These are phyloP conservation scores for Xenopus petersii DNA, from an alignment of 2,797 vertebrate genomes.

Conservation along the genomic window DNA sequence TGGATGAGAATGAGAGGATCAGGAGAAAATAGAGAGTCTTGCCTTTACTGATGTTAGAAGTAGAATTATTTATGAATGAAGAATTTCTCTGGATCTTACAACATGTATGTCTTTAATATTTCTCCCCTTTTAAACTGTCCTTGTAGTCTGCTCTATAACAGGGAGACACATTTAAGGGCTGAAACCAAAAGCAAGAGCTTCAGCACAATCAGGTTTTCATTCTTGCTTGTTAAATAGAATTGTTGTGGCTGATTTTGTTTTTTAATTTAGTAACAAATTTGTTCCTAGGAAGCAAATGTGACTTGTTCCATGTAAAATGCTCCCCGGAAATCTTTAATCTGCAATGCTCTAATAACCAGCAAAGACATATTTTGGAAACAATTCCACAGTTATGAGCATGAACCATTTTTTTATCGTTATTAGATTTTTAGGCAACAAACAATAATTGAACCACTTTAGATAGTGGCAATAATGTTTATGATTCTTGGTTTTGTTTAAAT, in stretches of 20 bases:
- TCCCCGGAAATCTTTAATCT: slow-evolving; percentile 56
- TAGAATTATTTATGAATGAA: too few species aligned
- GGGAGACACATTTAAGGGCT: too few species aligned
- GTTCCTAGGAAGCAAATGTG: slow-evolving; percentile 33
- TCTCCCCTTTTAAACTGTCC: too few species aligned
- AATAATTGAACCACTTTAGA: too few species aligned
- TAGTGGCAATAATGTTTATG: slow-evolving; percentile 52
- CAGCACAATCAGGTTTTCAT: slow-evolving; percentile 3
- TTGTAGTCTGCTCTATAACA: too few species aligned
- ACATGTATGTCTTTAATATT: too few species aligned
- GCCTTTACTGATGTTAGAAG: too few species aligned
- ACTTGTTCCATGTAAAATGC: slow-evolving; percentile 32
- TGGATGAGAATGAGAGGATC: too few species aligned
- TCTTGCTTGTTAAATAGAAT: slow-evolving; percentile 2
- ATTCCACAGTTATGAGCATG: slow-evolving; percentile 49
- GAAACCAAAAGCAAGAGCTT: neutral
- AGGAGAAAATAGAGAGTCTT: too few species aligned
- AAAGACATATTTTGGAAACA: slow-evolving; percentile 50
- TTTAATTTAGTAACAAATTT: slow-evolving; percentile 6
- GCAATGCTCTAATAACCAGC: slow-evolving; percentile 52
- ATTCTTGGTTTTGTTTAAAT: slow-evolving; percentile 50
- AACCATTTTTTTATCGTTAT: slow-evolving; percentile 62
- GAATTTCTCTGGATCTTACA: too few species aligned
- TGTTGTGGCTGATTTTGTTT: neutral
- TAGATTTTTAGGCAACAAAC: slow-evolving; percentile 55